Evolutionary conservation across 2,113 vertebrate genomes (phyloP).

Genomic region (Myrmecobius fasciatus): DNA sequence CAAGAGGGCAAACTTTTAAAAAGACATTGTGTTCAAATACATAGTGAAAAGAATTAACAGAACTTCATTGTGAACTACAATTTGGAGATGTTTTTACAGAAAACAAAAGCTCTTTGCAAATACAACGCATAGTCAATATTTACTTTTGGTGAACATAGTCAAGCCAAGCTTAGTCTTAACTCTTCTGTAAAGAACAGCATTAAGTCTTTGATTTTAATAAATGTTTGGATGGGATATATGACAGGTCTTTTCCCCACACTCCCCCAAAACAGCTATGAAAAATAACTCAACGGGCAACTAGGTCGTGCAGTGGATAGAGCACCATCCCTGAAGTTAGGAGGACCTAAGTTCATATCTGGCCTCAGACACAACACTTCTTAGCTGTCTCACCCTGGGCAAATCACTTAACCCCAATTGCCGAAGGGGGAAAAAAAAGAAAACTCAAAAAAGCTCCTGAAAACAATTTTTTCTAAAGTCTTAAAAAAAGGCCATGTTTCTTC

Average conservation of each 20-base stretch:
- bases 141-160: not conserved
- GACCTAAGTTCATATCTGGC: no score
- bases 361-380: no score
- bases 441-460: not conserved
- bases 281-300: no score
- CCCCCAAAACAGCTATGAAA: not conserved
- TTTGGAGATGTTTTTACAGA: not conserved
- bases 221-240: not conserved
- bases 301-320: no score
- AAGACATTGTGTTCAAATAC: not conserved
- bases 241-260: not conserved
- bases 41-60: not conserved
- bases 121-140: not conserved
- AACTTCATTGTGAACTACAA: not conserved
- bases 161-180: not conserved
- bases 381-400: no score
- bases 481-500: not conserved
- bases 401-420: no score
- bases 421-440: no score
- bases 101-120: not conserved
- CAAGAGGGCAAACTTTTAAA: not conserved
- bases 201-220: not conserved
- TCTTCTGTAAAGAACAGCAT: not conserved
- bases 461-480: not conserved
- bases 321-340: no score